Evolutionary conservation across 2,113 vertebrate genomes (phyloP).

Genomic region (human (Homo sapiens)): DNA sequence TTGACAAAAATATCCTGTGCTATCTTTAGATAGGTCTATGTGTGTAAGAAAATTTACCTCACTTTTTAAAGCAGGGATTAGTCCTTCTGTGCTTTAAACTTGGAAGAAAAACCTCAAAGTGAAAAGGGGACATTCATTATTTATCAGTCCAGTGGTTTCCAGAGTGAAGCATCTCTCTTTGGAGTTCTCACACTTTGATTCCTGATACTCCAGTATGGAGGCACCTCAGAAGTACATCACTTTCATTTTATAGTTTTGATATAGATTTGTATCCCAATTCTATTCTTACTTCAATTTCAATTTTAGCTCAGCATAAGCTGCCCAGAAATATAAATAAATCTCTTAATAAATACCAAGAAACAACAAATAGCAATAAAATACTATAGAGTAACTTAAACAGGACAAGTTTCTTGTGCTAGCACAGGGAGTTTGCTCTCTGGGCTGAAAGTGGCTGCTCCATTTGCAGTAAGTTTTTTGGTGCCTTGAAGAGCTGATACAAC

Average conservation of each 20-base stretch:
- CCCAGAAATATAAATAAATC: not conserved
- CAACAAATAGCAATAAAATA: not conserved
- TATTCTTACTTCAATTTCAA: not conserved
- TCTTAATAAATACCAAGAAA: not conserved
- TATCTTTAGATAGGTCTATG: not conserved
- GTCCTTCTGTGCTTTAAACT: not conserved
- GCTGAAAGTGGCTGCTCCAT: not conserved
- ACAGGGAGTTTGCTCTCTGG: not conserved
- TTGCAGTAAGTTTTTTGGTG: not conserved
- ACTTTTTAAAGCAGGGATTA: not conserved
- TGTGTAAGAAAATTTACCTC: not conserved
- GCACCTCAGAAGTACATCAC: not conserved
- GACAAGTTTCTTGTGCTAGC: not conserved
- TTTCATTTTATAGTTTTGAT: not conserved
- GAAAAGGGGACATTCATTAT: not conserved
- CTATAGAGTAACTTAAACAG: not conserved
- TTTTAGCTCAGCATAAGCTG: not conserved
- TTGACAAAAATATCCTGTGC: not conserved
- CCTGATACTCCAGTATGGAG: not conserved
- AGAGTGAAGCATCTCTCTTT: not conserved
- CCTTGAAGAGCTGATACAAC: not conserved
- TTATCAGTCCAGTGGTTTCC: not conserved
- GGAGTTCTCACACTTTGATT: not conserved
- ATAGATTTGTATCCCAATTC: not conserved
- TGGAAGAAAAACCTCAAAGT: not conserved